Base-by-base conservation (phyloP, 1,140 invertebrate genomes). In the Bilobella aurantiaca region DNA sequence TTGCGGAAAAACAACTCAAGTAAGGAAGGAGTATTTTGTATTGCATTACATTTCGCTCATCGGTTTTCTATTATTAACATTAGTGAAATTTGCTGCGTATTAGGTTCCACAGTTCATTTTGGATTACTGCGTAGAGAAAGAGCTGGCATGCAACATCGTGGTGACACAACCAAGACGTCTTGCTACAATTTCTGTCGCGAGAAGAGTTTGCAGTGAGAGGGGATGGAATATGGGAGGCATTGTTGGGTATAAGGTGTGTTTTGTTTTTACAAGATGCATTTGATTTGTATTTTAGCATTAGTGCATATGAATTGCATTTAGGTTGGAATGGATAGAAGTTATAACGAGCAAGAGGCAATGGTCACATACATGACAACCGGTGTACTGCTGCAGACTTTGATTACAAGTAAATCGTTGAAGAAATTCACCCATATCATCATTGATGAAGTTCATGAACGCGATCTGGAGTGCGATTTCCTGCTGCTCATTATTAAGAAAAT, bases 401-500 rank as follows among this genome's bases (percentile, higher is more conserved):
- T 86, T 58, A 76, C 83, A 1, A 74, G 74, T 31, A 83, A 82
- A 68, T 78, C 80, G 56, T 75, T 87, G 62, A 74, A 79, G 31
- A 78, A 80, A 27, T 86, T 81, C 65, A 95, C 95, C 0, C 96
- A 99, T 76, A 84, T 99, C 57, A 87, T 99, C 73, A 79, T 99
- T 12, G 94, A 94, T 78, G 91, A 96, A 77, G 87, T 99, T 27
- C 96, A 99, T 75, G 96, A 98, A 79, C 81, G 96, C 27, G 89
- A 94, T 75, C 84, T 91, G 76, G 90, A 98, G 62, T 91, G 93
- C 81, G 94, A 87, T 83, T 96, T 99, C 75, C 78, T 97, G 3
- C 75, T 99, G 3, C 81, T 96, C 21, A 78, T 96, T 21, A 82
- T 98, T 0, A 85, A 87, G 65, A 90, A 89, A 42, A 72, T 72